Conservation (phyloP, 2,888 invertebrate genomes). For the Sepiola atlantica region DNA sequence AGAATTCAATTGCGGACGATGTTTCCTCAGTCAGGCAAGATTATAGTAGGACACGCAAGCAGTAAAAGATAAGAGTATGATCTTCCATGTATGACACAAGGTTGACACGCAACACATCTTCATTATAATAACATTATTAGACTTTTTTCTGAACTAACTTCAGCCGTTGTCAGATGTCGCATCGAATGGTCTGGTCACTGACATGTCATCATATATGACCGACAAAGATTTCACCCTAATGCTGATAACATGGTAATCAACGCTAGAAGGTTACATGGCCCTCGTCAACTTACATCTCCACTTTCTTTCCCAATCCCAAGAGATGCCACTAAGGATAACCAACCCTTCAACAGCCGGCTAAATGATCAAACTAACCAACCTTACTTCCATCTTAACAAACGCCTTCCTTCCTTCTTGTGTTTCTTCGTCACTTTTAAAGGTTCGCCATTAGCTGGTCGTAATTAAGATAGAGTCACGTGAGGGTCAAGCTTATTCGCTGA, state of each 20-base stretch:
- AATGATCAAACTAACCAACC: background rate
- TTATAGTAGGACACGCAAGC: no score
- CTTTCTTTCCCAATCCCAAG: background rate
- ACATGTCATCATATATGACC: background rate
- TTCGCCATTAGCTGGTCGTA: background rate
- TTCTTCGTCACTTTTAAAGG: background rate
- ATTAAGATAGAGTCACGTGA: background rate
- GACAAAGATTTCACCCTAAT: background rate
- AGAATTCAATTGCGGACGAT: no score
- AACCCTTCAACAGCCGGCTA: background rate
- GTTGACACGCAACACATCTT: no score
- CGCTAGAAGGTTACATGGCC: background rate
- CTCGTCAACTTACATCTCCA: background rate
- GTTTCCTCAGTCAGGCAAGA: no score
- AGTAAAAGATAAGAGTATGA: no score
- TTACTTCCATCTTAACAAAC: background rate
- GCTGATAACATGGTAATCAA: background rate
- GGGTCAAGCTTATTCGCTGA: background rate
- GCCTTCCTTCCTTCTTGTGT: background rate
- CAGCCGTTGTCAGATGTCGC: background rate
- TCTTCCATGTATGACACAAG: no score
- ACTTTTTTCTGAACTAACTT: background rate
- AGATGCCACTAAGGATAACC: background rate
- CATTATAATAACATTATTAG: no score
- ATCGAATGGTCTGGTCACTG: background rate